These are phyloP conservation scores for Aphidius ervi DNA, from an alignment of 1,140 invertebrate species.

Conservation along the genomic window DNA sequence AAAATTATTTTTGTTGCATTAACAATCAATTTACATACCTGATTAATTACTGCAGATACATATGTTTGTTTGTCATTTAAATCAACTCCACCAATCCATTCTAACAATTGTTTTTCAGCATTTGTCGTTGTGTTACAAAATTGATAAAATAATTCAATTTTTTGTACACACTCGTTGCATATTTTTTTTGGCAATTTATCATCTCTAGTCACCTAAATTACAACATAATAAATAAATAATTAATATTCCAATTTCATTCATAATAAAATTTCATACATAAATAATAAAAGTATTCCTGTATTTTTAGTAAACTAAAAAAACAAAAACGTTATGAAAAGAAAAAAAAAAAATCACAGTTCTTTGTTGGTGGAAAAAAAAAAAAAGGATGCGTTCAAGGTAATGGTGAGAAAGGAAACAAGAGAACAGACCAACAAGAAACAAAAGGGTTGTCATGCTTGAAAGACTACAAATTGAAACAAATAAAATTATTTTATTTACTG, in stretches of 20 bases:
- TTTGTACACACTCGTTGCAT: conserved; percentile 58
- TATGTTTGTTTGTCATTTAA: conserved; percentile 49
- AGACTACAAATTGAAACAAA: no score
- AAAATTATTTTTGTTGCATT: neutral
- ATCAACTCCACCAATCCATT: conserved; percentile 52
- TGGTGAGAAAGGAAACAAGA: no score
- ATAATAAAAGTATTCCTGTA: neutral
- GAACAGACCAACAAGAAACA: no score
- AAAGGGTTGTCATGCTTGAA: no score
- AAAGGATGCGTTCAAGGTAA: no score
- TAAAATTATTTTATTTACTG: no score
- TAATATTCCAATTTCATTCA: conserved; percentile 17
- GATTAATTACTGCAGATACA: conserved; percentile 38
- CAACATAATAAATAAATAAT: conserved; percentile 10
- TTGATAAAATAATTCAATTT: conserved; percentile 59
- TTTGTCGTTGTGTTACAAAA: conserved; percentile 58
- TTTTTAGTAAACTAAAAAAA: no score
- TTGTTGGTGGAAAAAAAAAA: no score
- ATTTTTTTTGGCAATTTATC: conserved; percentile 62
- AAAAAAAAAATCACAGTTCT: no score
- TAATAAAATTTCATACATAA: neutral
- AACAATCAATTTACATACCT: conserved; percentile 32
- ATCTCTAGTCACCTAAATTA: conserved; percentile 53
- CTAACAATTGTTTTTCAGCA: conserved; percentile 57
- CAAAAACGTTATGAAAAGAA: no score